A percentile compares a stretch with the other conserved stretches of the same genome.
Conservation (phyloP, 2,888 invertebrate species). For the Blastobasis lacticolella region DNA sequence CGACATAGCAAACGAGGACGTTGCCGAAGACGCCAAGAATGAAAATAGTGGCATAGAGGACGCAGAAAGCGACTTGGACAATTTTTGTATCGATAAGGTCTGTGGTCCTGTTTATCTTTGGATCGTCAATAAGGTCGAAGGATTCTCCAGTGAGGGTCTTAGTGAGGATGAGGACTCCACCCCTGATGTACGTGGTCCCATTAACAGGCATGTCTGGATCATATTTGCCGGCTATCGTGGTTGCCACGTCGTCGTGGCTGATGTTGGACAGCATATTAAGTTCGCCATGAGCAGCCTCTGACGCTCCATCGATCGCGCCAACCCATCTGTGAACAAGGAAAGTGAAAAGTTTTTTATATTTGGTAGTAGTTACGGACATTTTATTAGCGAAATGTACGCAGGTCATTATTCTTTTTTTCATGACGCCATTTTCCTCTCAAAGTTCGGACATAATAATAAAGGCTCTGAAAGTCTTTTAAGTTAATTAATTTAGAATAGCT, state of each 20-base stretch:
- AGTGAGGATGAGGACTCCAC: constrained; percentile 54
- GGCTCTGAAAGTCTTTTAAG: too few relatives aligned
- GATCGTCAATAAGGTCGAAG: constrained; percentile 56
- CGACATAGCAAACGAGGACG: constrained; percentile 93
- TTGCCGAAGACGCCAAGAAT: constrained; percentile 92
- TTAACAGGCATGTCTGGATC: constrained; percentile 52
- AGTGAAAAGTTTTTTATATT: neutral
- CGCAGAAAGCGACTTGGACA: constrained; percentile 83
- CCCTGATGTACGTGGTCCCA: constrained; percentile 39
- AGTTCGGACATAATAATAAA: too few relatives aligned
- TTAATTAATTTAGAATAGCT: too few relatives aligned
- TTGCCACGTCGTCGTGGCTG: constrained; percentile 28
- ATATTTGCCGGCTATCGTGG: constrained; percentile 31
- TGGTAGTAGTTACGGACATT: too few relatives aligned
- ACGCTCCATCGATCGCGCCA: constrained; percentile 22
- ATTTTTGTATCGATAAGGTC: constrained; percentile 78
- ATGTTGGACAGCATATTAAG: constrained; percentile 39
- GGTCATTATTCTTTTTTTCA: too few relatives aligned
- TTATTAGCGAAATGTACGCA: too few relatives aligned
- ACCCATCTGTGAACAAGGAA: constrained; percentile 52
- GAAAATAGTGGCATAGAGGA: constrained; percentile 89
- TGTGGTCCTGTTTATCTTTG: constrained; percentile 52
- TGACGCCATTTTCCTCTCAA: too few relatives aligned
- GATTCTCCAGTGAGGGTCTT: constrained; percentile 62
- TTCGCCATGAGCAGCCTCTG: constrained; percentile 11